Conservation (phyloP, 2,113 vertebrate species). For the Chrysochloris asiatica region DNA sequence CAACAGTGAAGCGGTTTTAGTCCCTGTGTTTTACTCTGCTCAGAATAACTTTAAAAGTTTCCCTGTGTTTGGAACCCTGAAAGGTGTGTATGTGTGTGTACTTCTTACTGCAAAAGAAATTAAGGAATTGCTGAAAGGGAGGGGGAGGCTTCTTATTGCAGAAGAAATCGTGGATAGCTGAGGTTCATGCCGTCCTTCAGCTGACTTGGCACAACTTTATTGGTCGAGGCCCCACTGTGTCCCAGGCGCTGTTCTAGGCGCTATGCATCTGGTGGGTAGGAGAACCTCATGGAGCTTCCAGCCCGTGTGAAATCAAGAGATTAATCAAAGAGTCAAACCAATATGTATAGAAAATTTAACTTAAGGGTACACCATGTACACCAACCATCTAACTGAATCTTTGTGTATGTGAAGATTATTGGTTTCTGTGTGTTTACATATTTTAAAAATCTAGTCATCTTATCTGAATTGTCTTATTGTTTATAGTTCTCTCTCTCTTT, state of each 20-base stretch:
- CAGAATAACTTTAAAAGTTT: constrained; percentile 23
- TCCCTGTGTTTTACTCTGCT: neutral
- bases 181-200: neutral
- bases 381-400: neutral
- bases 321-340: no score
- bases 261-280: no score
- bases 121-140: no score
- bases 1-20: neutral
- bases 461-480: neutral
- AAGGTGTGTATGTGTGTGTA: no score
- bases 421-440: neutral
- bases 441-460: constrained; percentile 2
- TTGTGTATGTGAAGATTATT: neutral
- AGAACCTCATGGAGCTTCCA: no score
- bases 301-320: no score
- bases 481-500: neutral
- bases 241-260: no score
- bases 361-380: neutral
- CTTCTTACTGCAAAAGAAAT: neutral
- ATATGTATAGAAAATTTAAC: neutral
- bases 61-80: neutral
- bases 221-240: no score
- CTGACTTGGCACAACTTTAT: no score
- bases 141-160: neutral
- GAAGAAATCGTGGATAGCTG: neutral